Evolutionary conservation across 2,888 invertebrate genomes (phyloP).

Genomic region (Dynastes maya): DNA sequence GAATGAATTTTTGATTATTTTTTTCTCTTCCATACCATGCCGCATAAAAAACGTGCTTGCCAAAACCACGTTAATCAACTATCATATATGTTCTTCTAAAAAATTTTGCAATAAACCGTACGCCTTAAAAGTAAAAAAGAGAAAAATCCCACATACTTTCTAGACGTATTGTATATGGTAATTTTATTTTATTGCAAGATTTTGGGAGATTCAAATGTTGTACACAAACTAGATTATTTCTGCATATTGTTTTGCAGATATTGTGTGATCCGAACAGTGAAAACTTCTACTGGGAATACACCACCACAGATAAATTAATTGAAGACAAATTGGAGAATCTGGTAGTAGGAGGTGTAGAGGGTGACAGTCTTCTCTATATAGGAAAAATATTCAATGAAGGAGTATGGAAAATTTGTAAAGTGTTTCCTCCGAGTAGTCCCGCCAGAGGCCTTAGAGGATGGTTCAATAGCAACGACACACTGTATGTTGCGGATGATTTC

Average conservation of each 20-base stretch:
- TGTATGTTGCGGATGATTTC: not conserved
- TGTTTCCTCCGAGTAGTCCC: not conserved
- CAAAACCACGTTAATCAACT: no score
- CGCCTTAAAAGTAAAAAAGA: no score
- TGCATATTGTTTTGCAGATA: not conserved
- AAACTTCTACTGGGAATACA: not conserved
- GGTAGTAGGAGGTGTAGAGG: conserved; percentile 1
- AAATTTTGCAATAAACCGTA: no score
- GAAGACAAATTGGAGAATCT: not conserved
- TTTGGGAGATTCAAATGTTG: no score
- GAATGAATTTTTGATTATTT: no score
- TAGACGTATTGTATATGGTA: no score
- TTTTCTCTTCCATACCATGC: no score
- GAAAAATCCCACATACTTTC: no score
- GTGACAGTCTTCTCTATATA: not conserved
- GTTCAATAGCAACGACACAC: not conserved
- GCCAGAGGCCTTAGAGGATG: not conserved
- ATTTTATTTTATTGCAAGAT: no score
- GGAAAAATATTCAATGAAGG: conserved; percentile 14
- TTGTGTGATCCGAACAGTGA: not conserved
- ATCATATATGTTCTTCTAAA: no score
- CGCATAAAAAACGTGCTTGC: no score
- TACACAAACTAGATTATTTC: not conserved
- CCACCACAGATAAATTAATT: not conserved
- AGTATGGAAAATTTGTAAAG: conserved; percentile 17